Conservation (phyloP, 2,888 invertebrate genomes). For the Resseliella maxima region DNA sequence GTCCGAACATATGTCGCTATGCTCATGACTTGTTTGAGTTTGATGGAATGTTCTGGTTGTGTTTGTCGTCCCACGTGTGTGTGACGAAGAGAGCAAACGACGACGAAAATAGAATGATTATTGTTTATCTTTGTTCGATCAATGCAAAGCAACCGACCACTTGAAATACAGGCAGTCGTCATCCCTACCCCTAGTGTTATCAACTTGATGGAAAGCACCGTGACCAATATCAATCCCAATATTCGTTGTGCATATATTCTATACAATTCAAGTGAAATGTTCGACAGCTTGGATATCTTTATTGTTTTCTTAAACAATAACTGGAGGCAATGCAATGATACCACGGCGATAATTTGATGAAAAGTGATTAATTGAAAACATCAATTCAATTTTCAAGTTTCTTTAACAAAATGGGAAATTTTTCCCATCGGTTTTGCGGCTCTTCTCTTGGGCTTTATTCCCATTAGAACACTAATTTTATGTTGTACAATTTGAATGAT, state of each 20-base stretch:
- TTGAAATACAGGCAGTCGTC: neutral
- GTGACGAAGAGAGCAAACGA: neutral
- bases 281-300: neutral
- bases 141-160: neutral
- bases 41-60: neutral
- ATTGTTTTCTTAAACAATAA: constrained; percentile 39
- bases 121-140: constrained; percentile 42
- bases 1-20: constrained; percentile 2
- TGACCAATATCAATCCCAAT: too few species aligned
- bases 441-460: neutral
- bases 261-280: neutral
- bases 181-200: neutral
- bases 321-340: neutral
- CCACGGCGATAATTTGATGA: constrained; percentile 13
- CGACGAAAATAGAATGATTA: too few species aligned
- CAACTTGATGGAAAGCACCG: neutral
- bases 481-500: neutral
- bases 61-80: neutral
- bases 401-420: neutral
- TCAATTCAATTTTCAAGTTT: constrained; percentile 45
- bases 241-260: neutral
- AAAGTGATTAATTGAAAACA: constrained; percentile 50
- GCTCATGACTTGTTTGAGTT: constrained; percentile 28
- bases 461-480: constrained; percentile 25
- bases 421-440: neutral